Percentiles rank a stretch among this genome's conserved stretches.
Conservation (phyloP, 2,113 vertebrate genomes). For the Pelusios castaneus region DNA sequence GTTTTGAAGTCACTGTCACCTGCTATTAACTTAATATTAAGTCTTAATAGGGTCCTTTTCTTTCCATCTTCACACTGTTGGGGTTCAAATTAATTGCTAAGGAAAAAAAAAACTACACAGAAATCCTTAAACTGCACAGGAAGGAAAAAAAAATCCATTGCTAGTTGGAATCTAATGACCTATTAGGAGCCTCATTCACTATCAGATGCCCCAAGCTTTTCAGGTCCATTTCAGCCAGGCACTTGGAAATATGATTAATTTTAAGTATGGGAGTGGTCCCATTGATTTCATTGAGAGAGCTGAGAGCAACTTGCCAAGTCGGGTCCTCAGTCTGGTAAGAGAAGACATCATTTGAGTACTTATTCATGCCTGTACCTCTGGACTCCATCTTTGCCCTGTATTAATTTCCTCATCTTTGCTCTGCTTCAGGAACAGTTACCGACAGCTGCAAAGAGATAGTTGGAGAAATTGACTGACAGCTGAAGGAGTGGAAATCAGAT, state of each 20-base stretch:
- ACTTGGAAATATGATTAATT: constrained; percentile 44
- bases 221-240: constrained; percentile 33
- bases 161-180: constrained; percentile 56
- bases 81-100: constrained; percentile 83
- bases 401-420: constrained; percentile 44
- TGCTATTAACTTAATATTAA: constrained; percentile 87
- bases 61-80: constrained; percentile 81
- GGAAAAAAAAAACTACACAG: constrained; percentile 69
- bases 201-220: constrained; percentile 13
- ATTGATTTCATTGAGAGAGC: not conserved
- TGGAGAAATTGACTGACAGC: constrained; percentile 51
- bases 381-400: not conserved
- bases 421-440: constrained; percentile 32
- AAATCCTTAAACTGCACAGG: constrained; percentile 75
- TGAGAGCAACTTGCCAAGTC: constrained; percentile 31
- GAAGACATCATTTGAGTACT: constrained; percentile 11
- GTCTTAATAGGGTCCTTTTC: constrained; percentile 84
- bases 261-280: constrained; percentile 17
- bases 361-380: not conserved
- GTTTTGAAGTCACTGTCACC: constrained; percentile 85
- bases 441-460: constrained; percentile 57
- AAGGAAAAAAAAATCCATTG: constrained; percentile 65
- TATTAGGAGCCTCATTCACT: constrained; percentile 50
- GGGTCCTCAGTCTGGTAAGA: not conserved
- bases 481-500: constrained; percentile 55